These are phyloP conservation scores for Prenolepis imparis DNA, from an alignment of 2,888 invertebrate species.

Conservation along the genomic window DNA sequence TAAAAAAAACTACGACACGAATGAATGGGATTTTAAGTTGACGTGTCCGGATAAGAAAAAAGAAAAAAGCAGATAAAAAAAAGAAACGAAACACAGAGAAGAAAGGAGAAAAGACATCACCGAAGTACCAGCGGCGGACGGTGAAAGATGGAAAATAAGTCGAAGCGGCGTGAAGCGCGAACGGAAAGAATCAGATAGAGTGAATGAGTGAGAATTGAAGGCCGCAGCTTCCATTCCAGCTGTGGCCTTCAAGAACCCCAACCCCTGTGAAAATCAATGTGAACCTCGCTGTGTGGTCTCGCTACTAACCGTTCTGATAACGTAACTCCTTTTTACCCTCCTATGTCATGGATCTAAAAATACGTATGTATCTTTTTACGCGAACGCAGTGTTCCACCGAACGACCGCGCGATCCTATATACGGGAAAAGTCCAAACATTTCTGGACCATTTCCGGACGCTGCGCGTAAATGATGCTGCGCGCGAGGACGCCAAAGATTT, in stretches of 20 bases:
- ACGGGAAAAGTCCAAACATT: not conserved
- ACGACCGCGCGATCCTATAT: not conserved
- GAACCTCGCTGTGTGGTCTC: conserved; percentile 73
- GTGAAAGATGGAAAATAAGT: conserved; percentile 18
- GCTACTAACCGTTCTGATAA: conserved; percentile 81
- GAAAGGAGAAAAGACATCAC: not conserved
- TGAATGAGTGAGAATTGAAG: conserved; percentile 77
- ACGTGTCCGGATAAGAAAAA: conserved; percentile 25
- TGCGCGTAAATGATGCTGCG: not conserved
- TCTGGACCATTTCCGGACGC: not conserved
- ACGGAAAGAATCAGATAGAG: conserved; percentile 42
- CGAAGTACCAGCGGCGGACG: not conserved
- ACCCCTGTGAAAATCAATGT: conserved; percentile 82
- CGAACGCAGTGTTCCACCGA: not conserved
- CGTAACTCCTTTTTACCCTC: conserved; percentile 65
- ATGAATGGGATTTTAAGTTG: conserved; percentile 62
- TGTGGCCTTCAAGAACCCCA: conserved; percentile 78
- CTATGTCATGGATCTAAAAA: conserved; percentile 39
- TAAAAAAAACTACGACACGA: conserved; percentile 31
- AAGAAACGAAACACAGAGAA: not conserved
- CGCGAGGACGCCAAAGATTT: not conserved
- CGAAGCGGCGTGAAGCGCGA: conserved; percentile 20
- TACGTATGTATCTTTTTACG: conserved; percentile 26
- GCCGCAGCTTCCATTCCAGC: conserved; percentile 75
- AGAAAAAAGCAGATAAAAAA: not conserved